Evolutionary conservation across 2,797 vertebrate species (phyloP), one percentile per base, ranked within the genome.

Genomic region (Heterohyrax brucei): DNA sequence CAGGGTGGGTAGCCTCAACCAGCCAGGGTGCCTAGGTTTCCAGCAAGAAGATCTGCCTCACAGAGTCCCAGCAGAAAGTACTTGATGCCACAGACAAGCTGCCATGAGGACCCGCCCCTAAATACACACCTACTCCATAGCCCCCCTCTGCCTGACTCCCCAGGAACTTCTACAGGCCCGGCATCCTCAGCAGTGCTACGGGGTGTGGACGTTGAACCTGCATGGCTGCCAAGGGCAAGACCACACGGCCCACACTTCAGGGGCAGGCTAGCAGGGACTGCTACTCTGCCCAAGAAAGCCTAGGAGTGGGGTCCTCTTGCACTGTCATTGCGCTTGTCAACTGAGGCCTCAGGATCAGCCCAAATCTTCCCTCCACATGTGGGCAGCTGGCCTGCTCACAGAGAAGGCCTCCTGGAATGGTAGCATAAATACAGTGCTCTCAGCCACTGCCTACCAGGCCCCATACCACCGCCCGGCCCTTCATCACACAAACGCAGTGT

Each of bases 201-300:
- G 77, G n/a, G 3, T 21, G 16, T 39, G 56, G 72, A 46, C 30
- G n/a, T 48, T 50, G 7, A 7, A n/a, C n/a, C 48, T 33, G 73
- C 33, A 33, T 8, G n/a, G n/a, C 68, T 70, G 39, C 73, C 2
- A 70, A 62, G 75, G 61, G 16, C 39, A 24, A 80, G 44, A 7
- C 8, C 75, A 22, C 30, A 53, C 73, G 53, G 59, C 39, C 14
- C 16, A 28, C 3, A 39, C 26, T 26, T 53, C 50, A 48, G 56
- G 10, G 68, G 68, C 24, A 14, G 3, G 33, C 61, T 64, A 62
- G 68, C 6, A 39, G 39, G 6, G 3, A 4, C n/a, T 0, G 6
- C 14, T 8, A 1, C 3, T 18, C 53, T 1, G 1, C 48, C 18
- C 22, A 0, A 5, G 7, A 5, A 7, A 81, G 2, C 0, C 9